Evolutionary conservation across 2,888 invertebrate genomes (phyloP), one percentile per base, ranked within the genome.

Genomic region (Synanthedon tipuliformis): DNA sequence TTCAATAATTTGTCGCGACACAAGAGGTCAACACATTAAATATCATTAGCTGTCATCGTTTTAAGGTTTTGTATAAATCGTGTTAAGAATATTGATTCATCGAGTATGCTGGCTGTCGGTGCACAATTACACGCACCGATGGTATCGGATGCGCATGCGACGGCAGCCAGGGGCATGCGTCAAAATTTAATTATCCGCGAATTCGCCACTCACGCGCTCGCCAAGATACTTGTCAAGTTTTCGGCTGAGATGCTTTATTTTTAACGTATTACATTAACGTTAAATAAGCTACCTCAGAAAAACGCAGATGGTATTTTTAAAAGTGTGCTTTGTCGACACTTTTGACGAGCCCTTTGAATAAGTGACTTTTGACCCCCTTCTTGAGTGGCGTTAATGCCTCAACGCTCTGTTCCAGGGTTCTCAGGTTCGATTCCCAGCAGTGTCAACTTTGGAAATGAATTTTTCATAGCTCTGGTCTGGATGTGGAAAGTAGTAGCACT

Each of bases 171-270:
- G 66, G 68, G 66, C 61, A 61, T 67, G 73, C 69, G 70, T 74
- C 72, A 71, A 78, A 75, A 79, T 76, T 80, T 79, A 81, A 82
- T 81, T 79, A 81, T 68, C 72, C 67, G 71, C 74, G 62, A 79
- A 78, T 77, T 81, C 69, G 66, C 69, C 70, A 68, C 68, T 74
- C 67, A 66, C 67, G 69, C 63, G 64, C 67, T 49, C 49, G 54
- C 56, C 57, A 52, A 61, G 61, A 67, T 64, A 57, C 55, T 53
- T 58, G 69, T 67, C 65, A 49, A 56, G 53, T 50, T 55, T 18
- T 54, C 41, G 13, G 2, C 45, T 15, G 27, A 34, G 27, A 7
- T 34, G 10, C 34, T 34, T 34, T 34, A 7, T 34, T 34, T 34
- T 34, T 34, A 34, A 34, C 10, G 34, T 34, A 34, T 27, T 27